A percentile compares a stretch with the other conserved stretches of the same genome.
Conservation (phyloP, 2,113 vertebrate species). For the Carassius auratus region DNA sequence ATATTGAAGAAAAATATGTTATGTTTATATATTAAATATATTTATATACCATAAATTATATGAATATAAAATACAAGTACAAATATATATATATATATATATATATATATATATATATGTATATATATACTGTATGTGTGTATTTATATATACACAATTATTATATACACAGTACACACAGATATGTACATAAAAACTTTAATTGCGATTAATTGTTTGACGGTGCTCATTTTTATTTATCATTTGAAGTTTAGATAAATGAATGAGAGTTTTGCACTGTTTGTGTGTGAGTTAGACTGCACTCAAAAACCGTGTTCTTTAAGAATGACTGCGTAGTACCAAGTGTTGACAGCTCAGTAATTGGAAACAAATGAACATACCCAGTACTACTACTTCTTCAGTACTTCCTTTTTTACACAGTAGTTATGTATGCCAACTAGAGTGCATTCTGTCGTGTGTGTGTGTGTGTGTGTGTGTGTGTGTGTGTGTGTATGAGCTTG, state of each 20-base stretch:
- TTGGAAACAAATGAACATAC: constrained; percentile 28
- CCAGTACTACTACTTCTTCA: not conserved
- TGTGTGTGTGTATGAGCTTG: constrained; percentile 17
- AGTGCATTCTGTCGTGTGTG: constrained; percentile 11
- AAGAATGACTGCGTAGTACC: not conserved
- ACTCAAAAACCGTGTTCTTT: not conserved
- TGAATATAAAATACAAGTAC: too few relatives aligned
- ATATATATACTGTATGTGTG: too few relatives aligned
- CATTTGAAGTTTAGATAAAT: not conserved
- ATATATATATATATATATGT: too few relatives aligned
- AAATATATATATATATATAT: too few relatives aligned
- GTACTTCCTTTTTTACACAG: constrained; percentile 10
- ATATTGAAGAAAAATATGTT: too few relatives aligned
- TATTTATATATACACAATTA: too few relatives aligned
- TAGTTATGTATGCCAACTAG: constrained; percentile 25
- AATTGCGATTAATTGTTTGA: too few relatives aligned
- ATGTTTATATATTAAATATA: too few relatives aligned
- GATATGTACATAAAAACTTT: too few relatives aligned
- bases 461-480: constrained; percentile 35
- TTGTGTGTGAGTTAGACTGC: not conserved
- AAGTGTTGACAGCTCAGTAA: constrained; percentile 28
- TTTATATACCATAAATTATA: too few relatives aligned
- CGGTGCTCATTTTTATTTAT: not conserved
- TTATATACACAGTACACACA: too few relatives aligned
- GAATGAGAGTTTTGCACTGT: not conserved